Conservation (phyloP, 2,888 invertebrate species). For the Drosophila longiperda region DNA sequence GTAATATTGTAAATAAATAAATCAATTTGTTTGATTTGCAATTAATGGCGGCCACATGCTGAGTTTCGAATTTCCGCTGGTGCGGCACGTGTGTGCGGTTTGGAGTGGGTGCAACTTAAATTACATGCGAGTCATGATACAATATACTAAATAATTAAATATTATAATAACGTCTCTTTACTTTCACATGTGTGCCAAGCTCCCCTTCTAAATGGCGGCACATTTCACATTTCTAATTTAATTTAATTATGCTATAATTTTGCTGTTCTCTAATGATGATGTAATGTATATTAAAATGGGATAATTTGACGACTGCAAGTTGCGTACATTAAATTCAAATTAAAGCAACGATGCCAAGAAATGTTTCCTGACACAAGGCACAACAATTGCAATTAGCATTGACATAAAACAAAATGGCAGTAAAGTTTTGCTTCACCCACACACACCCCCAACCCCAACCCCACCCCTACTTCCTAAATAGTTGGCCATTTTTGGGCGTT, state of each 20-base stretch:
- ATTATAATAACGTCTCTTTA: neutral
- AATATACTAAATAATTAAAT: neutral
- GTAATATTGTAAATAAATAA: slow-evolving; percentile 15
- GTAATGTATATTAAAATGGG: slow-evolving; percentile 59
- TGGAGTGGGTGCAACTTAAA: slow-evolving; percentile 53
- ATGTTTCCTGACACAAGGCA: neutral
- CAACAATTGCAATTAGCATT: slow-evolving; percentile 56
- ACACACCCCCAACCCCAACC: neutral
- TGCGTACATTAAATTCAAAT: slow-evolving; percentile 71
- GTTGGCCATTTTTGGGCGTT: slow-evolving; percentile 45
- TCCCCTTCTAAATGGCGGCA: slow-evolving; percentile 1
- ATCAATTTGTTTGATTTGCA: slow-evolving; percentile 68
- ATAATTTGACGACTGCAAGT: slow-evolving; percentile 44
- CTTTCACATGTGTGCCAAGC: slow-evolving; percentile 15
- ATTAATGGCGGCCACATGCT: slow-evolving; percentile 66
- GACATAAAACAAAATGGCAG: slow-evolving; percentile 61
- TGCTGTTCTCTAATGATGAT: slow-evolving; percentile 60
- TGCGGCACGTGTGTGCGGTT: slow-evolving; percentile 64
- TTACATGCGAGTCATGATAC: slow-evolving; percentile 37
- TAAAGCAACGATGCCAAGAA: slow-evolving; percentile 44
- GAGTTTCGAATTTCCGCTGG: slow-evolving; percentile 67
- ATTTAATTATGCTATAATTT: slow-evolving; percentile 41
- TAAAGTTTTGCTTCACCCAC: slow-evolving; percentile 16
- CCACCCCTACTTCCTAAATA: neutral
- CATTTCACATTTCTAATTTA: slow-evolving; percentile 32